phyloP scores from a whole-genome alignment of 2,113 vertebrate genomes.

The Craseonycteris thonglongyai region DNA sequence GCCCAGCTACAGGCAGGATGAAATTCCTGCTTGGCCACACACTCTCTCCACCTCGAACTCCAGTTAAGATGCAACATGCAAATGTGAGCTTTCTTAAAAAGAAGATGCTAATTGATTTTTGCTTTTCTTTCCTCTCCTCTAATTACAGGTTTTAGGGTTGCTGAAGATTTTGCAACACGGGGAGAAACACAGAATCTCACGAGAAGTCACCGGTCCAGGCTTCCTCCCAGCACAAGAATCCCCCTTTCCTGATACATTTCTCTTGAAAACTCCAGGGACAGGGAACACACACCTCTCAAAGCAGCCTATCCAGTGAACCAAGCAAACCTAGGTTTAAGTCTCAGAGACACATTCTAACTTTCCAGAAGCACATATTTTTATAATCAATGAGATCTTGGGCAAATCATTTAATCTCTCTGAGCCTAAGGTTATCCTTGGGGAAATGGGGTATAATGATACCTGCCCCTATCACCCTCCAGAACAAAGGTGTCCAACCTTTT shows the following conservation, averaged over 20 bases:
- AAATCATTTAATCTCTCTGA: not conserved
- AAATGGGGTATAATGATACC: not conserved
- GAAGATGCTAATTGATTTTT: conserved; percentile 29
- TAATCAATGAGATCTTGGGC: not conserved
- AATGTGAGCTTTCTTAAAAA: not conserved
- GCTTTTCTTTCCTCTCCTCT: conserved; percentile 10
- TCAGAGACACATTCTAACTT: not conserved
- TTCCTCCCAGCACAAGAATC: not conserved
- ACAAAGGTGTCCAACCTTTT: too few relatives aligned
- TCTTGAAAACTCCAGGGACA: not conserved
- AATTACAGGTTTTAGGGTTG: conserved; percentile 52
- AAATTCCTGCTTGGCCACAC: conserved; percentile 59
- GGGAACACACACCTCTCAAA: not conserved
- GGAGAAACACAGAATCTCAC: not conserved
- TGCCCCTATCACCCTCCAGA: not conserved
- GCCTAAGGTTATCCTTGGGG: not conserved
- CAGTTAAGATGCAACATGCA: not conserved
- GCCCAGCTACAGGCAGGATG: not conserved
- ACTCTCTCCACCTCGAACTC: not conserved
- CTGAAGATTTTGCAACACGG: conserved; percentile 29
- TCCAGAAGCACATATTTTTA: not conserved
- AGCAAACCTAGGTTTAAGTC: not conserved
- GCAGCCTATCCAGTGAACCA: not conserved
- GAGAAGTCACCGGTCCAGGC: not conserved
- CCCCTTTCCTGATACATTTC: not conserved